phyloP scores from a whole-genome alignment of 2,888 invertebrate species.

The Lamellibrachia satsuma region DNA sequence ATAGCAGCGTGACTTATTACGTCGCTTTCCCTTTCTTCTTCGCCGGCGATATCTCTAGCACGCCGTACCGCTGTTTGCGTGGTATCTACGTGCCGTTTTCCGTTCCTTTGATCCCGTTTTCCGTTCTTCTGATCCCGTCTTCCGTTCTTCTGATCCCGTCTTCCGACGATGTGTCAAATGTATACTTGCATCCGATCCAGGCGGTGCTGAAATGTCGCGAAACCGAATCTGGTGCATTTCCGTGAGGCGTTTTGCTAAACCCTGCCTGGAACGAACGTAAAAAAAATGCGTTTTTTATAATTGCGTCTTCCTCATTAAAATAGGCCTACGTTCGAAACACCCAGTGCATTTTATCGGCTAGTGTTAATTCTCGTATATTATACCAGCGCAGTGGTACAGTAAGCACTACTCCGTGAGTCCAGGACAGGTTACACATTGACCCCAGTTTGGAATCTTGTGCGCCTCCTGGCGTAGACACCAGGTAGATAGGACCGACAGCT shows the following conservation, averaged over 20 bases:
- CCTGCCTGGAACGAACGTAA: background rate
- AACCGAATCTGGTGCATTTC: background rate
- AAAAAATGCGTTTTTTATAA: background rate
- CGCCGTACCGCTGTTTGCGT: background rate
- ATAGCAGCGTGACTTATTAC: background rate
- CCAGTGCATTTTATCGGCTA: too few relatives aligned
- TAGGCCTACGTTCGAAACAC: too few relatives aligned
- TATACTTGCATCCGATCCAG: background rate
- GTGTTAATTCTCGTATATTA: too few relatives aligned
- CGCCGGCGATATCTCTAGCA: background rate
- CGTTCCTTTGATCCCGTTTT: background rate
- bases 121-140: conserved; percentile 1
- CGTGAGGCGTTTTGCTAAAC: background rate
- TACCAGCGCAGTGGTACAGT: too few relatives aligned
- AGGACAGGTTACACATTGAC: too few relatives aligned
- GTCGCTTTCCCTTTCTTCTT: background rate
- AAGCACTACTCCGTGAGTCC: too few relatives aligned
- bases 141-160: background rate
- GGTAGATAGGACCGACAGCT: too few relatives aligned
- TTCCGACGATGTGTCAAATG: background rate
- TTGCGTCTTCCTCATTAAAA: too few relatives aligned
- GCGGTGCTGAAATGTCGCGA: background rate
- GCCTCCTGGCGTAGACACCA: too few relatives aligned
- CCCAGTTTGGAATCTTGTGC: too few relatives aligned
- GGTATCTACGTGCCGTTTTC: background rate